Evolutionary conservation across 2,113 vertebrate genomes (phyloP).

Genomic region (Amia ocellicauda): DNA sequence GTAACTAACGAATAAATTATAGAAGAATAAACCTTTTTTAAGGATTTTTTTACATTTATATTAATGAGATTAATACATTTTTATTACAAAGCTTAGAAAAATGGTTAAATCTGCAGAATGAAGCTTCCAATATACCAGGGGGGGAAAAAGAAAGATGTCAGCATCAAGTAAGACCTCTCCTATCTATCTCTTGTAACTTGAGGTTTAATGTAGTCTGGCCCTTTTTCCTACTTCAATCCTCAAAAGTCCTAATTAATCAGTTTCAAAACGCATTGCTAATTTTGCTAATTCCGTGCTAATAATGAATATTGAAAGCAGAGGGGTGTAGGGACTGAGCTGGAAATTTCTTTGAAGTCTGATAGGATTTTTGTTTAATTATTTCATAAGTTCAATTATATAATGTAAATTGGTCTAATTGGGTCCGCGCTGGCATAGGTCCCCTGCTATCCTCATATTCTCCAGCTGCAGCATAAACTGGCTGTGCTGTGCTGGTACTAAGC

Average conservation of each 20-base stretch:
- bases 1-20: constrained; percentile 75
- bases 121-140: too few species aligned
- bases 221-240: constrained; percentile 18
- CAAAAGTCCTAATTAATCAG: constrained; percentile 26
- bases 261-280: constrained; percentile 28
- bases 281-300: constrained; percentile 19
- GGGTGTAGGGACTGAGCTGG: background rate
- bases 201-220: background rate
- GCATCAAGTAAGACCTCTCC: too few species aligned
- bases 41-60: constrained; percentile 32
- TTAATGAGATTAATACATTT: too few species aligned
- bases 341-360: constrained; percentile 6
- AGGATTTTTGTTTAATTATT: constrained; percentile 9
- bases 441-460: background rate
- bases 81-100: too few species aligned
- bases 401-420: background rate
- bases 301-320: constrained; percentile 22
- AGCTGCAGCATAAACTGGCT: background rate
- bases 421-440: too few species aligned
- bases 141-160: too few species aligned
- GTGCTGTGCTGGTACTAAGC: background rate
- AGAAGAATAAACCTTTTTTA: constrained; percentile 53
- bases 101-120: too few species aligned
- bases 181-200: too few species aligned
- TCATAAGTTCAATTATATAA: background rate